phyloP scores from a whole-genome alignment of 2,888 invertebrate genomes.

The Polyploca ridens region DNA sequence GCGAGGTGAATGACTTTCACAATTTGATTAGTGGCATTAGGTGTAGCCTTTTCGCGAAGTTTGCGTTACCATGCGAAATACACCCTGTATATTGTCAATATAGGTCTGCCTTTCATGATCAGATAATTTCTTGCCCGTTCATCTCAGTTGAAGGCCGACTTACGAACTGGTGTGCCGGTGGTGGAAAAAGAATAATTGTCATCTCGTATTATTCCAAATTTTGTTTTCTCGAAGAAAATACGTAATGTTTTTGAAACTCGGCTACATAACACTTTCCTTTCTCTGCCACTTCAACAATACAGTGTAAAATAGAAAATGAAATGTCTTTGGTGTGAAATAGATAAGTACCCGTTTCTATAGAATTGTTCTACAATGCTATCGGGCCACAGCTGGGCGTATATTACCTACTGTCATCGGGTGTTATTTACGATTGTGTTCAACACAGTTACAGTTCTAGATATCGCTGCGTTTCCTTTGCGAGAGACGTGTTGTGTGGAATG shows the following conservation, averaged over 20 bases:
- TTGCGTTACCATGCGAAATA: too few relatives aligned
- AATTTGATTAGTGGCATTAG: too few relatives aligned
- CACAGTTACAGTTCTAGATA: conserved; percentile 31
- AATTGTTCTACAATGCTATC: conserved; percentile 33
- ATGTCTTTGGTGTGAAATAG: conserved; percentile 10
- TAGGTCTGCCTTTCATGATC: too few relatives aligned
- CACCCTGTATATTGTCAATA: too few relatives aligned
- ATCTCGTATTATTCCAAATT: too few relatives aligned
- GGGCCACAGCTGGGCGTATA: conserved; percentile 46
- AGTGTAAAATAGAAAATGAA: conserved; percentile 6
- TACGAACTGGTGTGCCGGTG: too few relatives aligned
- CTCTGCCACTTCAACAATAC: not conserved
- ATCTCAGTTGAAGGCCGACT: too few relatives aligned
- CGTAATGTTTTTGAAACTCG: not conserved
- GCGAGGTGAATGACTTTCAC: too few relatives aligned
- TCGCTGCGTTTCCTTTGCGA: conserved; percentile 35
- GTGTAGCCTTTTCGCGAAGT: too few relatives aligned
- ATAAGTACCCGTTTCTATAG: conserved; percentile 12
- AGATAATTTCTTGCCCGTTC: too few relatives aligned
- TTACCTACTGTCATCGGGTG: conserved; percentile 48
- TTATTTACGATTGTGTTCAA: conserved; percentile 55
- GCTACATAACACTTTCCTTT: not conserved
- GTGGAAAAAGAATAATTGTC: too few relatives aligned
- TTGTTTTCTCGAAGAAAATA: not conserved
- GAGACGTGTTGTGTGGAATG: conserved; percentile 12